Percentiles rank a stretch among this genome's conserved stretches.
phyloP scores from a whole-genome alignment of 2,113 vertebrate species.

The Chloebia gouldiae region DNA sequence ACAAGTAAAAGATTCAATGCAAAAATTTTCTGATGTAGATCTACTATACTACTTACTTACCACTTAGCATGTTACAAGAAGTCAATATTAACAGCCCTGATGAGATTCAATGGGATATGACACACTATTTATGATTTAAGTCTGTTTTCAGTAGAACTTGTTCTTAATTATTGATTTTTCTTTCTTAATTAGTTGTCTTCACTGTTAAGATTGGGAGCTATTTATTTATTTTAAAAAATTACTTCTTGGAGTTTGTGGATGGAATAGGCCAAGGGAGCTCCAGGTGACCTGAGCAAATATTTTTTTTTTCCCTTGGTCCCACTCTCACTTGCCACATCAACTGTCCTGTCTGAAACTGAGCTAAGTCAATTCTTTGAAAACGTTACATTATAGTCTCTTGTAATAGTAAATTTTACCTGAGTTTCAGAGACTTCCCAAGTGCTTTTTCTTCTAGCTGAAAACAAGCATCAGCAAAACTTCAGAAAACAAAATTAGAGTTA shows the following conservation, averaged over 20 bases:
- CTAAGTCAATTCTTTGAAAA: background rate
- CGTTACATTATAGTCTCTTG: background rate
- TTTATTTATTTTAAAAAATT: background rate
- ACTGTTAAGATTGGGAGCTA: background rate
- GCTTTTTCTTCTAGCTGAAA: background rate
- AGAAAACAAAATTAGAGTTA: background rate
- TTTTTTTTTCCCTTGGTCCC: background rate
- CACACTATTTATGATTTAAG: background rate
- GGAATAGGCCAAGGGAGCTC: background rate
- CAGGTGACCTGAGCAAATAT: background rate
- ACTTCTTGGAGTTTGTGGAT: background rate
- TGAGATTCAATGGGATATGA: background rate
- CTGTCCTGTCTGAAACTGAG: background rate
- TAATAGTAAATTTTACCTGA: background rate
- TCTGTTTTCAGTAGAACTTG: background rate
- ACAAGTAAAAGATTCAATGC: background rate
- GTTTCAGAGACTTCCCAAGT: background rate
- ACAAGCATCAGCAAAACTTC: background rate
- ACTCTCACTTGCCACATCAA: background rate
- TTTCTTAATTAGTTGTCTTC: background rate
- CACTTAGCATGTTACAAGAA: background rate
- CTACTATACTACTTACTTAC: background rate
- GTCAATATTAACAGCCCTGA: background rate
- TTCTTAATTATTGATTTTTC: background rate
- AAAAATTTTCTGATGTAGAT: background rate